Conservation (phyloP, 2,113 vertebrate species). For the Campylorhamphus procurvoides region DNA sequence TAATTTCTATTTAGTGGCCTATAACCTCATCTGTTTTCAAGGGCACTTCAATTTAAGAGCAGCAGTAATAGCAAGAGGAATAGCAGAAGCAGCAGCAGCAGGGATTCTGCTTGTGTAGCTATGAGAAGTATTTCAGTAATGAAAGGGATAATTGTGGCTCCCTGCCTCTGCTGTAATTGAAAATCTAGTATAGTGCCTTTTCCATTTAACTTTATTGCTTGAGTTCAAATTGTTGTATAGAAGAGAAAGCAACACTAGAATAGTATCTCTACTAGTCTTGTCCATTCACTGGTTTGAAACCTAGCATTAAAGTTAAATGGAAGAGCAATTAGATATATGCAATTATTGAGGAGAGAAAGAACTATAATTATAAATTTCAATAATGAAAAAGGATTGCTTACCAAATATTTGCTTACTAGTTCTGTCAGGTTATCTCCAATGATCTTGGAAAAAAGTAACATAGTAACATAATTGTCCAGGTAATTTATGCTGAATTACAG, state of each 20-base stretch:
- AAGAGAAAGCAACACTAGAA: conserved; percentile 45
- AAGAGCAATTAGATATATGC: conserved; percentile 68
- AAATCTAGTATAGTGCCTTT: conserved; percentile 70
- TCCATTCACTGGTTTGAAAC: conserved; percentile 59
- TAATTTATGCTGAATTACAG: background rate
- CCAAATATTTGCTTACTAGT: conserved; percentile 48
- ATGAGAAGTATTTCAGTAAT: conserved; percentile 66
- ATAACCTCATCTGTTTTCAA: conserved; percentile 66
- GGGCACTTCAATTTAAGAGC: conserved; percentile 52
- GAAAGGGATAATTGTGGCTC: conserved; percentile 75
- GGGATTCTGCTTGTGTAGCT: conserved; percentile 48
- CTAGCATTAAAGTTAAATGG: conserved; percentile 58
- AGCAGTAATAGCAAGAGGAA: conserved; percentile 39
- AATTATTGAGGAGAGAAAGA: conserved; percentile 43
- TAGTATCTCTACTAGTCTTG: conserved; percentile 57
- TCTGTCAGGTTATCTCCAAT: background rate
- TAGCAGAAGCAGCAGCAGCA: conserved; percentile 43
- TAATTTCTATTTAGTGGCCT: conserved; percentile 43
- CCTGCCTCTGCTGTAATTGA: conserved; percentile 77
- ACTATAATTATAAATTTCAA: conserved; percentile 49
- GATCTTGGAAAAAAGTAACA: background rate
- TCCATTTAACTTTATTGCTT: conserved; percentile 78
- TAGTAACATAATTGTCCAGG: background rate
- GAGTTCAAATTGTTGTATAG: conserved; percentile 64
- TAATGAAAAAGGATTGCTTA: conserved; percentile 32